Percentiles rank a stretch among this genome's conserved stretches.
phyloP scores from a whole-genome alignment of 1,140 invertebrate species.

The Chrysopa pallens region DNA sequence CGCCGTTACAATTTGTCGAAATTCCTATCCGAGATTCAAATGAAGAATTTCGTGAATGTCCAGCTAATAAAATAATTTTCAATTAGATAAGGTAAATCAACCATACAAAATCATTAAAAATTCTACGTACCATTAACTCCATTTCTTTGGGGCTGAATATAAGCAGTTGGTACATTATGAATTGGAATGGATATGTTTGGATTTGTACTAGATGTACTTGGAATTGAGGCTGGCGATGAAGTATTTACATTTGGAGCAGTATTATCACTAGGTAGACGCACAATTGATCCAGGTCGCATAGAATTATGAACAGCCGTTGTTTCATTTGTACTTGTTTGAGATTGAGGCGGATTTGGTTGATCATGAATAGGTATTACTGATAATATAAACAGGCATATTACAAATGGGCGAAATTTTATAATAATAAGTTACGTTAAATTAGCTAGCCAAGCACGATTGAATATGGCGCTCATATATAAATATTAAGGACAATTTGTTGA shows the following conservation, averaged over 20 bases:
- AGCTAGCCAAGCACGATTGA: no score
- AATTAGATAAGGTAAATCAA: no score
- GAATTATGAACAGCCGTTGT: not conserved
- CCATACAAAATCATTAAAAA: no score
- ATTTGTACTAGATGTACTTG: no score
- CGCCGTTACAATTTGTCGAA: conserved; percentile 10
- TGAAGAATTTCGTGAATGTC: conserved; percentile 60
- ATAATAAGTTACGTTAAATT: no score
- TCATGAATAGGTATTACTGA: not conserved
- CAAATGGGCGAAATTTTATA: no score
- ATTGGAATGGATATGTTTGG: no score
- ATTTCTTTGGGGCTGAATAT: no score
- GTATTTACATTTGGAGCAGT: not conserved
- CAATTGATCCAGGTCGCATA: conserved; percentile 28
- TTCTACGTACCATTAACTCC: no score
- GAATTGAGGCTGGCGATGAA: not conserved
- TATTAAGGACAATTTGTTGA: no score
- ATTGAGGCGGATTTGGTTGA: not conserved
- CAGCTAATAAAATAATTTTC: not conserved
- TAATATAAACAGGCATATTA: not conserved
- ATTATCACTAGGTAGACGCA: conserved; percentile 27
- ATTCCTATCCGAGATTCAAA: conserved; percentile 45
- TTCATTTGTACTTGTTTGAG: not conserved
- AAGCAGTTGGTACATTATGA: no score
- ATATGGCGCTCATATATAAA: no score